Evolutionary conservation across 2,113 vertebrate species (phyloP).

Genomic region (Xenopus laevis): DNA sequence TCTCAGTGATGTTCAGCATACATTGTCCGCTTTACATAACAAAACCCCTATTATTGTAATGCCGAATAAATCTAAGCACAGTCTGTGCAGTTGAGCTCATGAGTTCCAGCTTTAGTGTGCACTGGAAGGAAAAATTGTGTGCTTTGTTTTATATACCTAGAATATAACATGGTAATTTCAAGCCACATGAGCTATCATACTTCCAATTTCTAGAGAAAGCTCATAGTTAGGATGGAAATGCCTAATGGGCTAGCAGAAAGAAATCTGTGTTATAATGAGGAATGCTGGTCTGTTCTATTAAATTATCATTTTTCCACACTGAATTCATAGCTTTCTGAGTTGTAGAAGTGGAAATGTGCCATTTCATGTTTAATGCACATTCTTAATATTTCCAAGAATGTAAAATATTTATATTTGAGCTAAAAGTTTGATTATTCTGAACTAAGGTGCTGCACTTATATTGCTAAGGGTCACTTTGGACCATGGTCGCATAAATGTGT

Average conservation of each 20-base stretch:
- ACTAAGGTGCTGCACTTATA: too few relatives aligned
- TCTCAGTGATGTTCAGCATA: background rate
- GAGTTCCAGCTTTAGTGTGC: background rate
- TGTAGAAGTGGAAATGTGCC: too few relatives aligned
- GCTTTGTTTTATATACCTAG: conserved; percentile 5
- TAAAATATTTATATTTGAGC: too few relatives aligned
- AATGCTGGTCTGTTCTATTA: background rate
- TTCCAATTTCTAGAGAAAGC: background rate
- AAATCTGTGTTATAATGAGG: background rate
- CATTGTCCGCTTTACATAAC: background rate
- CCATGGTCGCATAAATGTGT: too few relatives aligned
- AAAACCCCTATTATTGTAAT: background rate
- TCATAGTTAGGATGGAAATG: background rate
- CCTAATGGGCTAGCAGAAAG: background rate
- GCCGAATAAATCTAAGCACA: background rate
- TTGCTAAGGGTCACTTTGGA: too few relatives aligned
- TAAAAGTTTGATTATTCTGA: too few relatives aligned
- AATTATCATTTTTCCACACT: too few relatives aligned
- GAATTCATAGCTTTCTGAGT: too few relatives aligned
- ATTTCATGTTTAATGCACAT: too few relatives aligned
- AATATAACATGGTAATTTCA: background rate
- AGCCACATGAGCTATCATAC: background rate
- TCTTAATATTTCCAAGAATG: too few relatives aligned
- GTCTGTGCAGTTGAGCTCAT: background rate
- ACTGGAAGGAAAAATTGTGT: background rate